Percentiles rank a stretch among this genome's conserved stretches.
phyloP scores from a whole-genome alignment of 2,113 vertebrate species.

The Tragulus kanchil region DNA sequence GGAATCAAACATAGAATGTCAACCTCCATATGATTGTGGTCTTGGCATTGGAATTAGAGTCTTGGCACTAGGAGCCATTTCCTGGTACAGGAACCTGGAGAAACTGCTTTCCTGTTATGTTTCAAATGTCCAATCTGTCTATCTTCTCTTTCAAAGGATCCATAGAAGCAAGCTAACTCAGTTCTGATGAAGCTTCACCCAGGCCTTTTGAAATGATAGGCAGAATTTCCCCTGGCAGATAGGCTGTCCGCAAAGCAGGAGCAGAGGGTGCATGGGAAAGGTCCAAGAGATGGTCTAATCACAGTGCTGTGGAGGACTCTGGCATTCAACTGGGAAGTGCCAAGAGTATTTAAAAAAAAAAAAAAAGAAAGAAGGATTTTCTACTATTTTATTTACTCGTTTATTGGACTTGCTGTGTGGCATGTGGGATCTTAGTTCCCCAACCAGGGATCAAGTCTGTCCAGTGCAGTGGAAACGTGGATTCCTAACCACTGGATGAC shows the following conservation, averaged over 20 bases:
- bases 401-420: neutral
- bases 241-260: neutral
- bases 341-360: neutral
- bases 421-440: neutral
- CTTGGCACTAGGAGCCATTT: constrained; percentile 70
- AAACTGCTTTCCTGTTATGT: constrained; percentile 74
- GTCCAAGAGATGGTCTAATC: neutral
- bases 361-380: neutral
- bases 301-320: neutral
- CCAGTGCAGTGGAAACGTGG: neutral
- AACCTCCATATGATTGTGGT: constrained; percentile 58
- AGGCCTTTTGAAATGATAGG: neutral
- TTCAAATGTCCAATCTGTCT: constrained; percentile 54
- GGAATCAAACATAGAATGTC: constrained; percentile 63
- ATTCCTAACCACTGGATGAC: neutral
- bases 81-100: constrained; percentile 75
- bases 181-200: constrained; percentile 34
- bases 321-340: neutral
- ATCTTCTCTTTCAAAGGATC: constrained; percentile 54
- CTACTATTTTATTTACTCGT: neutral
- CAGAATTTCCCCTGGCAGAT: constrained; percentile 41
- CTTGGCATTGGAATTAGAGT: constrained; percentile 65
- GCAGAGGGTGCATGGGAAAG: neutral
- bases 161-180: constrained; percentile 12
- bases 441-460: neutral